phyloP scores from a whole-genome alignment of 2,888 invertebrate genomes.

The Serrognathus titanus region DNA sequence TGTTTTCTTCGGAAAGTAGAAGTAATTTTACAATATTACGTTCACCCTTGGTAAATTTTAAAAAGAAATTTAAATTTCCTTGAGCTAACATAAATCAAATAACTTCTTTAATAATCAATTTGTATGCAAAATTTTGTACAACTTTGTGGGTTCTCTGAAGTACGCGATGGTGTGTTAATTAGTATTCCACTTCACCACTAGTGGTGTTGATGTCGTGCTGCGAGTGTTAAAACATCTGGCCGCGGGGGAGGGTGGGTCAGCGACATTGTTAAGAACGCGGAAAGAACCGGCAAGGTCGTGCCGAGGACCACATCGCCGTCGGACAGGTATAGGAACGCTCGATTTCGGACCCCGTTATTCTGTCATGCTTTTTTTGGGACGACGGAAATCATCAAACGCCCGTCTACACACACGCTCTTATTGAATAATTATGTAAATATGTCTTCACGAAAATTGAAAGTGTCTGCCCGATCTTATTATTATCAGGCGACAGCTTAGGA shows the following conservation, averaged over 20 bases:
- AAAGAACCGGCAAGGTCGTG: conserved; percentile 29
- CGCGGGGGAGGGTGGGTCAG: conserved; percentile 33
- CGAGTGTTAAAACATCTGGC: conserved; percentile 14
- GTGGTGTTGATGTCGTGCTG: conserved; percentile 16
- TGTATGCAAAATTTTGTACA: no score
- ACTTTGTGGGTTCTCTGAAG: no score
- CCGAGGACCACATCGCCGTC: not conserved
- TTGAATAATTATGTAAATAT: no score
- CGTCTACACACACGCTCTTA: not conserved
- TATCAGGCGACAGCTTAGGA: no score
- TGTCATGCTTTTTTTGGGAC: not conserved
- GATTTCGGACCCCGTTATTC: not conserved
- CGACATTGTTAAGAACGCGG: conserved; percentile 38
- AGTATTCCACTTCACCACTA: conserved; percentile 12
- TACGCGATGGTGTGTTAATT: not conserved
- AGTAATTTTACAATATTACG: no score
- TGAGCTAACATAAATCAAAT: no score
- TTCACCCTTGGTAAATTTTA: no score
- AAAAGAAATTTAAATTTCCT: no score
- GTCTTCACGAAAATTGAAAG: no score
- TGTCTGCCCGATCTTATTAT: no score
- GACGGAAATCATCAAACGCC: not conserved
- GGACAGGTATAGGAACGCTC: not conserved
- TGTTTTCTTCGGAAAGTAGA: no score
- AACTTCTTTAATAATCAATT: no score